A percentile compares a stretch with the other conserved stretches of the same genome.
Evolutionary conservation across 2,113 vertebrate species (phyloP).

Genomic region (Amia ocellicauda): DNA sequence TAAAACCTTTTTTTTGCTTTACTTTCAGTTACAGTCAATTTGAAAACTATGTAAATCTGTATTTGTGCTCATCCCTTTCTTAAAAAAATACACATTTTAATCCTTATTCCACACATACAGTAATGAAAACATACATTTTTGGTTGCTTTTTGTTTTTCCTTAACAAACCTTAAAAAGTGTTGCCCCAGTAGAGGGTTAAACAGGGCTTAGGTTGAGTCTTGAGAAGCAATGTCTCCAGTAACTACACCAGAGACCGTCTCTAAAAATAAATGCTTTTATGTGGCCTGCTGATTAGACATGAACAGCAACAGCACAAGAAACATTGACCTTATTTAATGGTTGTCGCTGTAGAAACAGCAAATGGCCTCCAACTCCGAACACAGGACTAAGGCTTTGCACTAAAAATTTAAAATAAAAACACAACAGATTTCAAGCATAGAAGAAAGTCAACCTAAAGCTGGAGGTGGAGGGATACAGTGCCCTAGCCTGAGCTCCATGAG

Average conservation of each 20-base stretch:
- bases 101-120: no score
- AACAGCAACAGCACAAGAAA: neutral
- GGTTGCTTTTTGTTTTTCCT: no score
- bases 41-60: no score
- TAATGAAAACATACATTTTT: no score
- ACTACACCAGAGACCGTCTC: neutral
- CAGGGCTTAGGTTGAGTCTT: neutral
- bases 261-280: conserved; percentile 13
- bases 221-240: neutral
- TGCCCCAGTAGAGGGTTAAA: neutral
- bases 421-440: neutral
- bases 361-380: neutral
- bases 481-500: neutral
- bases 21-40: no score
- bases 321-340: conserved; percentile 3
- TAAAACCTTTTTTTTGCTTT: no score
- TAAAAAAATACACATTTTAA: no score
- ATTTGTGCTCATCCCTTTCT: no score
- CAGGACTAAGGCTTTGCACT: neutral
- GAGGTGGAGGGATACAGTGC: neutral
- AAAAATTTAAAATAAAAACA: neutral
- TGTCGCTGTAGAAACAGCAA: conserved; percentile 5
- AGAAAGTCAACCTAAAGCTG: neutral
- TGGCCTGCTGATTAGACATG: conserved; percentile 1
- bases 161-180: no score